Conservation (phyloP, 2,888 invertebrate species). For the Abscondita cerata region DNA sequence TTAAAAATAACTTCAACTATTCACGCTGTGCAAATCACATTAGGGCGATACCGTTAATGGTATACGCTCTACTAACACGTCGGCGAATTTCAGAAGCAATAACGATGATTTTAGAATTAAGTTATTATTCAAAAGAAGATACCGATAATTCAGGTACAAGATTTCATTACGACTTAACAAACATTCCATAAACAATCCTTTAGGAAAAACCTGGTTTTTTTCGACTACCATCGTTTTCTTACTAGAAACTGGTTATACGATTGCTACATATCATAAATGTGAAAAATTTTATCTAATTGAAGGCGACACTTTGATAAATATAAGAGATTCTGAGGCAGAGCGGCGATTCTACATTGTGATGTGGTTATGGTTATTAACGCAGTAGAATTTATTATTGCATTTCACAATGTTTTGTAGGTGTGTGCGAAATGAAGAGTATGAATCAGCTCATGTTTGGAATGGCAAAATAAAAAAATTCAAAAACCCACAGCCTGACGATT, state of each 20-base stretch:
- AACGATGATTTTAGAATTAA: slow-evolving; percentile 57
- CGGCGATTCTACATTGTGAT: slow-evolving; percentile 64
- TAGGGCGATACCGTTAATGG: slow-evolving; percentile 54
- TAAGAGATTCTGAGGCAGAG: slow-evolving; percentile 62
- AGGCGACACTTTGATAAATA: slow-evolving; percentile 58
- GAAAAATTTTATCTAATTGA: slow-evolving; percentile 64
- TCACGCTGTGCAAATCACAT: slow-evolving; percentile 48
- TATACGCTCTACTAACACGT: slow-evolving; percentile 53
- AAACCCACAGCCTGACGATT: slow-evolving; percentile 48
- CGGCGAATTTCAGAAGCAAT: slow-evolving; percentile 57
- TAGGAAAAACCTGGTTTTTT: slow-evolving; percentile 67
- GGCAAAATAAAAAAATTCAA: slow-evolving; percentile 57
- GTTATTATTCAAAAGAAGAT: slow-evolving; percentile 46
- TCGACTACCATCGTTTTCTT: slow-evolving; percentile 64
- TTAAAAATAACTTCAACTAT: slow-evolving; percentile 54
- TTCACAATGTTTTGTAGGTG: slow-evolving; percentile 52
- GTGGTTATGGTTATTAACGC: slow-evolving; percentile 74
- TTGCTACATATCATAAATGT: slow-evolving; percentile 61
- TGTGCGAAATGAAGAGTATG: slow-evolving; percentile 65
- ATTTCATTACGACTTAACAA: no score
- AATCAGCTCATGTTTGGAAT: slow-evolving; percentile 64
- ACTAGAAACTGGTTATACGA: slow-evolving; percentile 66
- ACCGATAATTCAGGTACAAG: slow-evolving; percentile 48
- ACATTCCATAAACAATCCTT: no score
- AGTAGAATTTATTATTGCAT: background rate